Evolutionary conservation across 2,797 vertebrate species (phyloP).

Genomic region (Dromococcyx pavoninus): DNA sequence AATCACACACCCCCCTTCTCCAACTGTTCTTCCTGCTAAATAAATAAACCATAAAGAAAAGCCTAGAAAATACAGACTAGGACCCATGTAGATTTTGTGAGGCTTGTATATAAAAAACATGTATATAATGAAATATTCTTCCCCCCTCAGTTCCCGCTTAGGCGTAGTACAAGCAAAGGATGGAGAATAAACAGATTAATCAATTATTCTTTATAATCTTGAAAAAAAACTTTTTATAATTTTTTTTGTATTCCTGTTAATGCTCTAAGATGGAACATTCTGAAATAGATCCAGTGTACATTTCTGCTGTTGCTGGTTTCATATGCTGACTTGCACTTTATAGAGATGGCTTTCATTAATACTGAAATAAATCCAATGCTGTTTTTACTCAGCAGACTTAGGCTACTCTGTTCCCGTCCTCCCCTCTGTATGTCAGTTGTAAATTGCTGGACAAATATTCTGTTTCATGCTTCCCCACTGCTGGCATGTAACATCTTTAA

Average conservation of each 20-base stretch:
- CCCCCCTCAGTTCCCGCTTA: neutral
- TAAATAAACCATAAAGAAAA: conserved; percentile 22
- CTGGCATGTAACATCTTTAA: neutral
- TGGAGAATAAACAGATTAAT: neutral
- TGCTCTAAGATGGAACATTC: neutral
- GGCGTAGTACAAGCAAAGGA: neutral
- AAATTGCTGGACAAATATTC: neutral
- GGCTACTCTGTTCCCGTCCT: neutral
- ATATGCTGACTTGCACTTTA: neutral
- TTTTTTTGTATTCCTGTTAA: neutral
- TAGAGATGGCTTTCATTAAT: neutral
- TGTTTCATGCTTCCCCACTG: neutral
- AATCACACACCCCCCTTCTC: neutral
- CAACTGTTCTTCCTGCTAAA: neutral
- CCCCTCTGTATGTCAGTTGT: neutral
- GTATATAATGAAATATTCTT: neutral
- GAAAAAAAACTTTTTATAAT: neutral
- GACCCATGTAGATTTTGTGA: neutral
- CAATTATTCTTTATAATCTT: neutral
- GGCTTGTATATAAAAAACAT: neutral
- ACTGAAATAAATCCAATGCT: neutral
- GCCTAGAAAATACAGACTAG: neutral
- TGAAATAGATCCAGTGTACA: neutral
- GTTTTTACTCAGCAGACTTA: neutral
- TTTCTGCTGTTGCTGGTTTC: neutral